A percentile compares a stretch with the other conserved stretches of the same genome.
phyloP scores from a whole-genome alignment of 2,888 invertebrate species.

The Sinodicranocentrus sp. region DNA sequence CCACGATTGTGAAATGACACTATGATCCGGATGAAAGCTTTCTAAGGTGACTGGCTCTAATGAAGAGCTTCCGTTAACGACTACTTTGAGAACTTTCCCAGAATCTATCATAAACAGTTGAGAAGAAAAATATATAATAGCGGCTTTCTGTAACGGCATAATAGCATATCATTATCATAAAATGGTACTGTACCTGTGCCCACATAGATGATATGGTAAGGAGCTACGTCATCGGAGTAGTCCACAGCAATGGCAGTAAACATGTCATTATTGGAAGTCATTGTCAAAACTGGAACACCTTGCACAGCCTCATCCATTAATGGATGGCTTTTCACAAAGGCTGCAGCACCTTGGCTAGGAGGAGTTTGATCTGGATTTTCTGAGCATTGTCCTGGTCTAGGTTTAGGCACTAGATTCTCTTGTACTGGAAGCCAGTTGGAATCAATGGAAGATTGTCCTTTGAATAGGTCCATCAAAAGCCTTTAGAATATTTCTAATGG shows the following conservation, averaged over 20 bases:
- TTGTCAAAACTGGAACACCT: constrained; percentile 90
- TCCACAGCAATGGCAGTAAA: constrained; percentile 96
- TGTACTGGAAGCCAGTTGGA: constrained; percentile 95
- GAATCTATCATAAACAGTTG: too few relatives aligned
- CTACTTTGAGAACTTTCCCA: constrained; percentile 93
- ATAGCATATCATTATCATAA: too few relatives aligned
- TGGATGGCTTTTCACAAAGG: constrained; percentile 96
- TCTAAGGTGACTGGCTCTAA: constrained; percentile 47
- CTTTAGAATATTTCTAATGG: constrained; percentile 89
- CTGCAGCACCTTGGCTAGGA: constrained; percentile 86
- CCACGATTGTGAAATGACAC: constrained; percentile 79
- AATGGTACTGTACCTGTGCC: constrained; percentile 85
- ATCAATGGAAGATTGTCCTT: constrained; percentile 92
- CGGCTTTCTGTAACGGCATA: too few relatives aligned
- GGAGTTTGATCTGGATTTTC: constrained; percentile 92
- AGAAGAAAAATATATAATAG: not conserved
- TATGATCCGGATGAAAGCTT: constrained; percentile 61
- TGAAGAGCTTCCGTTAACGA: constrained; percentile 83
- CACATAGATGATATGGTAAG: constrained; percentile 95
- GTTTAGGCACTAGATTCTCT: constrained; percentile 86
- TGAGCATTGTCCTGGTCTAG: constrained; percentile 92
- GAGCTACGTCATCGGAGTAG: constrained; percentile 87
- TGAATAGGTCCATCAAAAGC: constrained; percentile 94
- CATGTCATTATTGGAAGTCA: constrained; percentile 91
- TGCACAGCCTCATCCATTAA: constrained; percentile 96